Evolutionary conservation across 2,797 vertebrate genomes (phyloP).

Genomic region (Lemur catta): DNA sequence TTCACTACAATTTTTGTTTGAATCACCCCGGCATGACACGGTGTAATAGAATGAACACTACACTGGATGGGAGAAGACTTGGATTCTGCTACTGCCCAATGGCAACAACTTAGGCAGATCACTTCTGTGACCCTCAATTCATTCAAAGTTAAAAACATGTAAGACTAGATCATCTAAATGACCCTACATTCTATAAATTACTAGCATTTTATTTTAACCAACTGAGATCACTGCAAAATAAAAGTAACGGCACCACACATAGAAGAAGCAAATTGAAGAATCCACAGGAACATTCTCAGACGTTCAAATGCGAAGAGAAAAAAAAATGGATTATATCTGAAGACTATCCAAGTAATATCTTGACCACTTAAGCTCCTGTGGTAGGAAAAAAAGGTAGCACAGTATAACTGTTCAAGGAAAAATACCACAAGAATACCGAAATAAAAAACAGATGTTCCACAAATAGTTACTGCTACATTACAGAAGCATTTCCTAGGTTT

Average conservation of each 20-base stretch:
- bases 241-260: conserved; percentile 9
- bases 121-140: too few species aligned
- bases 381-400: conserved; percentile 35
- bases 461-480: conserved; percentile 33
- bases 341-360: conserved; percentile 6
- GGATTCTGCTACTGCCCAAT: neutral
- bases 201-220: conserved; percentile 32
- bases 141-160: too few species aligned
- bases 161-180: too few species aligned
- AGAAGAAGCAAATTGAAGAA: neutral
- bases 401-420: conserved; percentile 35
- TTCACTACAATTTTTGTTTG: neutral
- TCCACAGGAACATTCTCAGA: neutral
- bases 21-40: too few species aligned
- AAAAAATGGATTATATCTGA: neutral
- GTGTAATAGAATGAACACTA: neutral
- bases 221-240: conserved; percentile 49
- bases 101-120: neutral
- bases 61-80: neutral
- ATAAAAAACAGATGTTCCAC: conserved; percentile 39
- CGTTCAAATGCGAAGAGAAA: conserved; percentile 56
- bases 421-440: conserved; percentile 51
- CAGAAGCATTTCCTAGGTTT: conserved; percentile 59
- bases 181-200: neutral
- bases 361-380: neutral